Evolutionary conservation across 2,113 vertebrate genomes (phyloP).

Genomic region (Sapayoa aenigma): DNA sequence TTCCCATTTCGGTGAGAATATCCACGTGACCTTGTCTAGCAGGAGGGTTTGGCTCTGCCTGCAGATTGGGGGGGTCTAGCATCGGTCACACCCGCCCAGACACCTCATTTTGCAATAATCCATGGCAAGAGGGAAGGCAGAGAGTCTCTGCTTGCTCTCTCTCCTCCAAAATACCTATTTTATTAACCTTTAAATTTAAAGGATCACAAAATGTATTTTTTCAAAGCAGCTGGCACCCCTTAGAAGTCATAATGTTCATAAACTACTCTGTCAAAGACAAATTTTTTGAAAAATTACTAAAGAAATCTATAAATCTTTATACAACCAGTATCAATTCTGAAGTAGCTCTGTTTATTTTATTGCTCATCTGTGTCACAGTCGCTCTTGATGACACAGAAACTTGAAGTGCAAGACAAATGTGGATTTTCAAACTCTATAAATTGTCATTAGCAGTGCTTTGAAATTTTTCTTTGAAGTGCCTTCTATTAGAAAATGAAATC

Average conservation of each 20-base stretch:
- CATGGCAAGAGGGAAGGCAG: not conserved
- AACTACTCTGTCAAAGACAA: not conserved
- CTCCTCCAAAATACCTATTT: not conserved
- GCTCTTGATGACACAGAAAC: not conserved
- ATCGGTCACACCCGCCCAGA: accelerated
- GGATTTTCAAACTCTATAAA: not conserved
- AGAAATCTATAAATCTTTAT: constrained; percentile 32
- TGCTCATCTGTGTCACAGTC: not conserved
- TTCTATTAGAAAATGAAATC: not conserved
- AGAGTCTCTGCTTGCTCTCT: not conserved
- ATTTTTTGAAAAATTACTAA: not conserved
- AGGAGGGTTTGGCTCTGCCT: not conserved
- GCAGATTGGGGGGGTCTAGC: not conserved
- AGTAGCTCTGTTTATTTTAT: constrained; percentile 39
- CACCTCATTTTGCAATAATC: not conserved
- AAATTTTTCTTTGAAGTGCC: not conserved
- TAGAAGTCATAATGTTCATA: not conserved
- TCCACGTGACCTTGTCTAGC: not conserved
- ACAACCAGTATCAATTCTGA: not conserved
- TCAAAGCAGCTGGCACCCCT: not conserved
- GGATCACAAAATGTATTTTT: not conserved
- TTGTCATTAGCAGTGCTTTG: not conserved
- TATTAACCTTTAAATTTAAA: not conserved
- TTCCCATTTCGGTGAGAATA: not conserved
- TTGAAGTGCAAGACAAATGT: not conserved